Evolutionary conservation across 2,797 vertebrate species (phyloP), one percentile per base, ranked within the genome.

Genomic region (Aeoliscus strigatus): DNA sequence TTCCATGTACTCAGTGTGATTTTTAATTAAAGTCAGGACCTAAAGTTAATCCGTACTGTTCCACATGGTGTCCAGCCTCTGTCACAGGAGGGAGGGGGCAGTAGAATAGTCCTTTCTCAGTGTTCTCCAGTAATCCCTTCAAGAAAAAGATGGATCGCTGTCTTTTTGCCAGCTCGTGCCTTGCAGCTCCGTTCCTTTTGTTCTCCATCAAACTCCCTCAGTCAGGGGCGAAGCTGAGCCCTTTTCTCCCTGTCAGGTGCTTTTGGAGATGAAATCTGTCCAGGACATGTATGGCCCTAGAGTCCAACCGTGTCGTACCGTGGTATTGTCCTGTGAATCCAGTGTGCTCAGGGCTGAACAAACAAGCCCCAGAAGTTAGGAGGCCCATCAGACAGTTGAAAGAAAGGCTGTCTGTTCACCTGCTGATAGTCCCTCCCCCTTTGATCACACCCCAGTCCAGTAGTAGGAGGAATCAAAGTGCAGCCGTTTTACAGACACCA

Each of bases 241-340:
- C 56, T 60, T 32, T 61, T 66, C 78, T 55, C 45, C 56, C 73
- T 69, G 73, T 76, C 69, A 80, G 70, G 73, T 80, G 79, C 75
- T 71, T n/a, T 72, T 63, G 41, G 50, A 75, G 69, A 77, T 79
- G 66, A 85, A 82, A 74, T 73, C 71, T 75, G 70, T 73, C 51
- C 47, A 3, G 55, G 65, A 35, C 69, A 63, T 72, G 69, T 83
- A 85, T 80, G 73, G 68, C 14, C 46, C 39, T 28, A 49, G 70
- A 70, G 55, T 75, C 85, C 80, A 74, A 79, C 60, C 65, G 75
- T 68, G 55, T 75, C 85, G 80, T 75, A 79, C 60, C 65, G 75
- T 68, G 76, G 56, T 66, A 80, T 88, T 87, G 82, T 87, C 57
- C 72, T 54, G 53, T 51, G 66, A 75, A 53, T 62, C 56, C 60